phyloP scores from a whole-genome alignment of 2,888 invertebrate species.

The Loripinus fragilis region DNA sequence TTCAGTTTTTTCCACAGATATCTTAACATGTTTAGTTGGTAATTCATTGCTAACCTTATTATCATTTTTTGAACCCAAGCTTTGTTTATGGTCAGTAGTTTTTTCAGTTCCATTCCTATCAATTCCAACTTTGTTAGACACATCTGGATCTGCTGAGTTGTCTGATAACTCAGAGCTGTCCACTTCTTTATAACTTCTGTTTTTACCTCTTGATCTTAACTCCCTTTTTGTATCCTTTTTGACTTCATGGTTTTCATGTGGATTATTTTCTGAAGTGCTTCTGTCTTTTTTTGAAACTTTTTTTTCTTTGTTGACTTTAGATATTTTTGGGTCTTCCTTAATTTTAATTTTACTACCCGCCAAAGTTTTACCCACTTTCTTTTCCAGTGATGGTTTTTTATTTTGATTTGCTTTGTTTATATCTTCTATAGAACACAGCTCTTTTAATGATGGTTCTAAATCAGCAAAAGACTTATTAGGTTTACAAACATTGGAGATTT shows the following conservation, averaged over 20 bases:
- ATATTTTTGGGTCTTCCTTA: not conserved
- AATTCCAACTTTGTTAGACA: no score
- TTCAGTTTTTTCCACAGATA: no score
- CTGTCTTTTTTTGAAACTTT: not conserved
- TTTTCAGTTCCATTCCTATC: no score
- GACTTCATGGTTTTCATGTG: not conserved
- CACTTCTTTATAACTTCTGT: conserved; percentile 23
- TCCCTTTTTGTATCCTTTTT: not conserved
- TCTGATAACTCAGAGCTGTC: conserved; percentile 9
- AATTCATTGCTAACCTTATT: no score
- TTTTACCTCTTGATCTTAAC: conserved; percentile 20
- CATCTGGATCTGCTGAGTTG: no score
- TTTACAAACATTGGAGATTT: not conserved
- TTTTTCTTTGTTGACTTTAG: not conserved
- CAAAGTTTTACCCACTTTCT: not conserved
- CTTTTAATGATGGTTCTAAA: conserved; percentile 46
- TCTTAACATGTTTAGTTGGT: no score
- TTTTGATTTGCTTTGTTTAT: not conserved
- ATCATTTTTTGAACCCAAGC: not conserved
- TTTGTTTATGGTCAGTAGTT: not conserved
- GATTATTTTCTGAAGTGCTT: not conserved
- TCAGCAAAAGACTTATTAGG: conserved; percentile 38
- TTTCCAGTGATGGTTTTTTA: not conserved
- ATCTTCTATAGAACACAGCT: conserved; percentile 42
- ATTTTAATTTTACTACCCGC: not conserved